Base-by-base conservation (phyloP, 2,113 vertebrate species). In the Ceratotherium simum region DNA sequence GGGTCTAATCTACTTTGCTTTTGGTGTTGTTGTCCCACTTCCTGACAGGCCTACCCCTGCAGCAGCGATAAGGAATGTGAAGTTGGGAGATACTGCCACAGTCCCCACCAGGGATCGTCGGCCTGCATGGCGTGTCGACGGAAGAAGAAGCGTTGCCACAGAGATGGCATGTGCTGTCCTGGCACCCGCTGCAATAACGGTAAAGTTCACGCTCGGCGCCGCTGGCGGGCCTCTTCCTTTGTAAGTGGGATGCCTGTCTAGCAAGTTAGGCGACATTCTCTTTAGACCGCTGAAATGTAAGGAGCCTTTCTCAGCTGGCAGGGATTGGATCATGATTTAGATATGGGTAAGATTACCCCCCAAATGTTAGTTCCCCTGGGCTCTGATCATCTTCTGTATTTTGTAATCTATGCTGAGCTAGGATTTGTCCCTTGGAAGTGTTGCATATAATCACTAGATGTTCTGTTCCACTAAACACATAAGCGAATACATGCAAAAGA, bases 81-180 rank as follows among this genome's bases (percentile, higher is more conserved):
- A 4, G 98, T 99, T 13, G 99, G 99, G 31, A 99, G 99, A 46
- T 99, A 99, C 95, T 99, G 99, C 91, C 99, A 99, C 97, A 99
- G 99, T 92, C 99, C 99, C 29, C 99, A 99, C 11, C 99, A 99
- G 12, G 98, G 99, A 14, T 97, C 99, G 0, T 99, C 99, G 0
- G 99, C 99, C 0, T 99, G 99, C 98, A 99, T 99, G 98, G 96
- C 98, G 95, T 99, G 99, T 95, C 99, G 99, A 67, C 98, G 99
- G 94, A 99, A 99, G 98, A 99, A 99, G 99, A 99, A 99, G 96
- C 99, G 99, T 14, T 99, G 99, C 97, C 99, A 99, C 48, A 98
- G 99, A 98, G 99, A 99, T 0, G 99, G 99, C 98, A 99, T 99
- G 99, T 99, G 99, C 94, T 99, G 99, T 97, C 99, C 99, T 0